phyloP scores from a whole-genome alignment of 2,113 vertebrate species.

The Corynorhinus townsendii region DNA sequence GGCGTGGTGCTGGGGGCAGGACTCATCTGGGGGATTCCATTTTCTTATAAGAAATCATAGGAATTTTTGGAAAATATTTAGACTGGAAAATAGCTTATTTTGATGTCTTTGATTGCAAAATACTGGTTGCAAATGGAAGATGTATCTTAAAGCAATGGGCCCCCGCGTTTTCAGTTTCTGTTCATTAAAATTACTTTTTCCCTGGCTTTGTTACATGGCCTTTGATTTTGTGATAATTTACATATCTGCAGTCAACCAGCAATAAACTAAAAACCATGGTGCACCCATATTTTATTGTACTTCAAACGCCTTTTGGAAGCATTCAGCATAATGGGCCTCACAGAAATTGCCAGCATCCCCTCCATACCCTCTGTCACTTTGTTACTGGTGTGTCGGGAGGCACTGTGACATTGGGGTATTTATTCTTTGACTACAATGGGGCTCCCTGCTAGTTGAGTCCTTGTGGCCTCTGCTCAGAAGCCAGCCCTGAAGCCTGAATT shows the following conservation, averaged over 20 bases:
- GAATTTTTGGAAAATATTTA: neutral
- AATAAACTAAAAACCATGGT: neutral
- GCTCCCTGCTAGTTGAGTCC: neutral
- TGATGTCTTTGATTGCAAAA: neutral
- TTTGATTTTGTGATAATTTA: constrained; percentile 27
- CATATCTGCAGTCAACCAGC: neutral
- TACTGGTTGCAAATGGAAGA: neutral
- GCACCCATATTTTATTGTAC: neutral
- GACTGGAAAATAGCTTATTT: neutral
- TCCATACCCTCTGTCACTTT: neutral
- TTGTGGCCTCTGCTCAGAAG: constrained; percentile 12
- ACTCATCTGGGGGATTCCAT: neutral
- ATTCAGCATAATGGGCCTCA: neutral
- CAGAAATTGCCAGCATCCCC: neutral
- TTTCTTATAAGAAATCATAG: neutral
- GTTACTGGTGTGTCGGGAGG: neutral
- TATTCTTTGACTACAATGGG: constrained; percentile 25
- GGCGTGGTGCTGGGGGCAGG: neutral
- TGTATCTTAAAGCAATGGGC: neutral
- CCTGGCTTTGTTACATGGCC: neutral
- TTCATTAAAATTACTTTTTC: neutral
- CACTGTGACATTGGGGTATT: neutral
- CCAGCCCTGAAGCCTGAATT: constrained; percentile 42
- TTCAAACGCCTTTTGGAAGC: constrained; percentile 7
- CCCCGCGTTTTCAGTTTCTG: neutral